Evolutionary conservation across 1,140 invertebrate species (phyloP).

Genomic region (Drosophila rhopaloa): DNA sequence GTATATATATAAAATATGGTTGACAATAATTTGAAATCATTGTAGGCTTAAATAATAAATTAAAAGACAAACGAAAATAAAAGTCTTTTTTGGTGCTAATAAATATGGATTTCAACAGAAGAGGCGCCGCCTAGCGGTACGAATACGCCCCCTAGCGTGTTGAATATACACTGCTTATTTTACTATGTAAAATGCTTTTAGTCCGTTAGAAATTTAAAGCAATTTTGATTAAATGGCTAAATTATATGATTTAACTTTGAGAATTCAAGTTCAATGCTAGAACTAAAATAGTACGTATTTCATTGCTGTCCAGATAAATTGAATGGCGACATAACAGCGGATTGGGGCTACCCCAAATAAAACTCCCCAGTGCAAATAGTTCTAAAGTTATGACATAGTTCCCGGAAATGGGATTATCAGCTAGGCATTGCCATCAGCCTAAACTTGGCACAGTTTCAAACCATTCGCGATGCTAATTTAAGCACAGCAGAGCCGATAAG

Average conservation of each 20-base stretch:
- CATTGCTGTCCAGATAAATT: conserved; percentile 43
- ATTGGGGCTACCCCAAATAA: conserved; percentile 13
- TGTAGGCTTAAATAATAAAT: too few species aligned
- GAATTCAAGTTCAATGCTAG: conserved; percentile 45
- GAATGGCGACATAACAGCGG: conserved; percentile 44
- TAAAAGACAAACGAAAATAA: too few species aligned
- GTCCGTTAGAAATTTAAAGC: neutral
- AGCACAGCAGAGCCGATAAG: conserved; percentile 48
- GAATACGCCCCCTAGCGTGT: too few species aligned
- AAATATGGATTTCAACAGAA: too few species aligned
- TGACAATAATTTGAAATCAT: too few species aligned
- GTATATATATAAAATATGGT: neutral
- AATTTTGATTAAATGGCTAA: neutral
- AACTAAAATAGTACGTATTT: conserved; percentile 7
- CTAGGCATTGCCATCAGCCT: conserved; percentile 27
- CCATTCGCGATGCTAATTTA: conserved; percentile 34
- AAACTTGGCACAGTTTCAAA: conserved; percentile 62
- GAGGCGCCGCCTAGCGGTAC: neutral
- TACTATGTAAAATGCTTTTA: neutral
- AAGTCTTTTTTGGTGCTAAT: too few species aligned
- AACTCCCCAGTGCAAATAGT: conserved; percentile 25
- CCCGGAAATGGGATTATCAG: conserved; percentile 24
- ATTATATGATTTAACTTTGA: neutral
- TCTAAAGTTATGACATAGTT: conserved; percentile 45
- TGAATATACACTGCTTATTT: neutral